phyloP scores from a whole-genome alignment of 2,113 vertebrate genomes.

The Tinamus guttatus region DNA sequence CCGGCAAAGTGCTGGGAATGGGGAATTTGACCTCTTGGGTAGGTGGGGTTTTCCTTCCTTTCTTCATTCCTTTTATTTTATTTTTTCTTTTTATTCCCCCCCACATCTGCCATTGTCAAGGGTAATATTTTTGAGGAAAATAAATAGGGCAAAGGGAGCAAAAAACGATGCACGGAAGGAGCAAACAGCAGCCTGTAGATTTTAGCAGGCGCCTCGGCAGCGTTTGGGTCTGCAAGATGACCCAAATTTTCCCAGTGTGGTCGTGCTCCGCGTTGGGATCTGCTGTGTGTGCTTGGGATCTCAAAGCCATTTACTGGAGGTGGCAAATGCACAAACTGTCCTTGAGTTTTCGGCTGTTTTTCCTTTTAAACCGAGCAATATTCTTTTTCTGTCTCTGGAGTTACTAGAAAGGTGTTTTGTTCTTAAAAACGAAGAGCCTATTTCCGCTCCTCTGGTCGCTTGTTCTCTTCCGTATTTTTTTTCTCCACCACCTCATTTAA shows the following conservation, averaged over 20 bases:
- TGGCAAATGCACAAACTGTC: background rate
- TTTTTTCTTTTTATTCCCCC: background rate
- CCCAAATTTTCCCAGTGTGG: slow-evolving; percentile 12
- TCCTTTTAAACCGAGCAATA: background rate
- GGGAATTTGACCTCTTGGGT: background rate
- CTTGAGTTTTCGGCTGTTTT: slow-evolving; percentile 12
- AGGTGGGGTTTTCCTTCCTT: no score
- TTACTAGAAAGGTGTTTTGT: background rate
- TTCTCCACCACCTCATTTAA: background rate
- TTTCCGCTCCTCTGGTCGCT: background rate
- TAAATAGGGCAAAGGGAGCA: background rate
- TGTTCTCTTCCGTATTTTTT: background rate
- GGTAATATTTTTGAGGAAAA: background rate
- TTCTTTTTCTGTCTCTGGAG: background rate
- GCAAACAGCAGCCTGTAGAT: slow-evolving; percentile 30
- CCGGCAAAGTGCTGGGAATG: no score
- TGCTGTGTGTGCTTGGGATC: background rate
- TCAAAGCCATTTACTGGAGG: background rate
- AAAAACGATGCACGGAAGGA: background rate
- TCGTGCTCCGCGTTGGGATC: background rate
- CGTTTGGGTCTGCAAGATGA: slow-evolving; percentile 5
- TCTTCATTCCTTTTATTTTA: background rate
- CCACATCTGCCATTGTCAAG: background rate
- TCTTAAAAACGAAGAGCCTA: background rate
- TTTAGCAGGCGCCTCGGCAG: background rate